Evolutionary conservation across 2,797 vertebrate species (phyloP).

Genomic region (Rhinogobio ventralis): DNA sequence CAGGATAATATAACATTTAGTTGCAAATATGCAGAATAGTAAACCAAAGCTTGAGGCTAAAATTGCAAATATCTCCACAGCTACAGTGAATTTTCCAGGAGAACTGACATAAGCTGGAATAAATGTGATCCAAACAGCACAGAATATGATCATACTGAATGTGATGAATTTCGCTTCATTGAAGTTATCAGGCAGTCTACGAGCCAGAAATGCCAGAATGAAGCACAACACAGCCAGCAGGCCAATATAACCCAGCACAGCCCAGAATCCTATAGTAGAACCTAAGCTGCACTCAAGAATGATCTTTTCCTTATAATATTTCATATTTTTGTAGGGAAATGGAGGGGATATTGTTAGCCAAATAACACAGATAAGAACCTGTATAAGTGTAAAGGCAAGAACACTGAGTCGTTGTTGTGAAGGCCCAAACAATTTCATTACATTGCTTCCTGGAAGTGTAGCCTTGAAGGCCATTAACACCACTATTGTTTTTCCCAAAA

Average conservation of each 20-base stretch:
- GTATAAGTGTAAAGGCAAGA: conserved; percentile 39
- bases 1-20: conserved; percentile 66
- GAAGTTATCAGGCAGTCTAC: conserved; percentile 64
- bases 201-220: conserved; percentile 63
- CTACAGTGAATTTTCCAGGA: conserved; percentile 64
- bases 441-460: too few relatives aligned
- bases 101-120: conserved; percentile 63
- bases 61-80: conserved; percentile 67
- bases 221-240: conserved; percentile 61
- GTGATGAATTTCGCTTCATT: conserved; percentile 68
- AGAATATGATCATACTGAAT: conserved; percentile 68
- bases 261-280: conserved; percentile 64
- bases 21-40: conserved; percentile 64
- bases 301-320: conserved; percentile 61
- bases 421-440: too few relatives aligned
- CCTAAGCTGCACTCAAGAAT: conserved; percentile 66
- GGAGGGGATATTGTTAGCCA: conserved; percentile 66
- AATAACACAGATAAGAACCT: conserved; percentile 64
- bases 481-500: conserved; percentile 78
- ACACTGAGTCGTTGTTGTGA: too few relatives aligned
- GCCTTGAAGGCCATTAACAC: conserved; percentile 78
- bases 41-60: conserved; percentile 64
- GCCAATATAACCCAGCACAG: conserved; percentile 64
- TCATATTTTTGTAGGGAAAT: conserved; percentile 60
- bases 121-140: conserved; percentile 66